Percentiles rank a stretch among this genome's conserved stretches.
Evolutionary conservation across 2,113 vertebrate genomes (phyloP).

Genomic region (Nicator chloris): DNA sequence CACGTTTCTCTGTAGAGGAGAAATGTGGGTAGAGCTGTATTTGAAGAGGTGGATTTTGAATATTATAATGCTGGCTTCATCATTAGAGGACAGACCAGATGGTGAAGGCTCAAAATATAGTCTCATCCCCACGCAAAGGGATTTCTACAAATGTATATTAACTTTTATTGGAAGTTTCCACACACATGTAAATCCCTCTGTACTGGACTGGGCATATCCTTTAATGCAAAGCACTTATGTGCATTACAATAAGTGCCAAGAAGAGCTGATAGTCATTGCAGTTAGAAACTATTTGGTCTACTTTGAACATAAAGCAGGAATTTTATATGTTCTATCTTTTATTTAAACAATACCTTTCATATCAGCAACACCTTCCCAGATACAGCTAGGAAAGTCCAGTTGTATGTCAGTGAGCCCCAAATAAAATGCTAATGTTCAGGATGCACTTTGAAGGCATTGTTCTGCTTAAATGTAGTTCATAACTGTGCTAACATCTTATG

Average conservation of each 20-base stretch:
- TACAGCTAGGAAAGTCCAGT: background rate
- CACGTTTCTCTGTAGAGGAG: background rate
- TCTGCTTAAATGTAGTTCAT: background rate
- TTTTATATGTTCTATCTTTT: background rate
- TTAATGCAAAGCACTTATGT: background rate
- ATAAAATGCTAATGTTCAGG: background rate
- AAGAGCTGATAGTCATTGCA: background rate
- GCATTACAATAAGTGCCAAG: background rate
- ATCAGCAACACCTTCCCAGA: background rate
- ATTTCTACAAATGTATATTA: constrained; percentile 26
- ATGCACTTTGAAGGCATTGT: background rate
- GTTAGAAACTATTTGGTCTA: background rate
- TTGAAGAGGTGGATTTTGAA: background rate
- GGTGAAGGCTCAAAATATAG: background rate
- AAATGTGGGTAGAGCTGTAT: background rate
- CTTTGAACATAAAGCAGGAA: background rate
- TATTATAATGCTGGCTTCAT: background rate
- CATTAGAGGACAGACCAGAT: constrained; percentile 38
- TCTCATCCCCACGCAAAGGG: background rate
- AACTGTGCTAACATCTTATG: background rate
- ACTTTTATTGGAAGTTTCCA: constrained; percentile 6
- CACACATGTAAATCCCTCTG: background rate
- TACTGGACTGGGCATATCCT: background rate
- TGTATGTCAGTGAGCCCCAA: background rate
- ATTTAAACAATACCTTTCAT: background rate